phyloP scores from a whole-genome alignment of 2,888 invertebrate species.

The Andricus quercusramuli region DNA sequence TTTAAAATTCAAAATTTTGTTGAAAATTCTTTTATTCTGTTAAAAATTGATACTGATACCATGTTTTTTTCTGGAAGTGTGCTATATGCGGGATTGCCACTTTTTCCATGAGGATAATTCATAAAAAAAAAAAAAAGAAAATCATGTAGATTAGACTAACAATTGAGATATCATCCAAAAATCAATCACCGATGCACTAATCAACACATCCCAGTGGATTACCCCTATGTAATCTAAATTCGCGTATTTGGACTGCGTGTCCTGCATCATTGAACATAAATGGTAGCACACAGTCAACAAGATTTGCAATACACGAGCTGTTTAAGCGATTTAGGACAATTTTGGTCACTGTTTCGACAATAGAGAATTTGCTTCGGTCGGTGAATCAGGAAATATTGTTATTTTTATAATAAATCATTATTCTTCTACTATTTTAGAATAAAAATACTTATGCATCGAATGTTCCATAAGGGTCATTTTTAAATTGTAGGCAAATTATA shows the following conservation, averaged over 20 bases:
- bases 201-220: not conserved
- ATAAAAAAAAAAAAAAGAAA: not conserved
- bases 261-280: conserved; percentile 23
- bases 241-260: conserved; percentile 19
- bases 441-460: too few relatives aligned
- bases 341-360: conserved; percentile 7
- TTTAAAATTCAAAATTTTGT: too few relatives aligned
- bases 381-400: too few relatives aligned
- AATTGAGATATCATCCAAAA: not conserved
- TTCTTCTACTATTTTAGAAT: too few relatives aligned
- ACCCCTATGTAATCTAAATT: conserved; percentile 6
- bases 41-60: too few relatives aligned
- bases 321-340: conserved; percentile 19
- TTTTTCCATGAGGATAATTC: not conserved
- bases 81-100: too few relatives aligned
- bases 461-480: too few relatives aligned
- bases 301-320: conserved; percentile 15
- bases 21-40: too few relatives aligned
- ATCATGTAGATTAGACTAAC: not conserved
- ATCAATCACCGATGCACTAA: not conserved
- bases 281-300: conserved; percentile 26
- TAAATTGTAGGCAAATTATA: too few relatives aligned
- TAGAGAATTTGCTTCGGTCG: not conserved
- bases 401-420: too few relatives aligned
- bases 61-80: too few relatives aligned